These are phyloP conservation scores for Sphaeramia orbicularis DNA, from an alignment of 2,797 vertebrate species.

Conservation along the genomic window DNA sequence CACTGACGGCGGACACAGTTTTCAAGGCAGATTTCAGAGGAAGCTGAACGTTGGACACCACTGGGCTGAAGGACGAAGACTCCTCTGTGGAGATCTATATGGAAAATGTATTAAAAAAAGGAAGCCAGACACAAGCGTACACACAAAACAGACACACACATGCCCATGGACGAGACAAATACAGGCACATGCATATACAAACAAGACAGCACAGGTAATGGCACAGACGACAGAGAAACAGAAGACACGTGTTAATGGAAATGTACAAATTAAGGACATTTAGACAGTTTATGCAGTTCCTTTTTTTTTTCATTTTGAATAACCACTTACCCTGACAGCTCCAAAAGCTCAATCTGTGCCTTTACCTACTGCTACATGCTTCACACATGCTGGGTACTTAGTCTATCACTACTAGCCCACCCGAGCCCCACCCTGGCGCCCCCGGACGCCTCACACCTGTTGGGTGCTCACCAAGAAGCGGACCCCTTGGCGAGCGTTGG, in stretches of 20 bases:
- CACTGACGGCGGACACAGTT: conserved; percentile 84
- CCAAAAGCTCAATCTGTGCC: conserved; percentile 74
- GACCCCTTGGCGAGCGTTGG: conserved; percentile 83
- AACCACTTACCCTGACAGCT: conserved; percentile 62
- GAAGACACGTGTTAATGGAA: conserved; percentile 64
- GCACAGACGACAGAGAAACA: conserved; percentile 80
- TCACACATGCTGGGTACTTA: conserved; percentile 66
- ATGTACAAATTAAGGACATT: conserved; percentile 25
- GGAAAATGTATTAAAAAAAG: conserved; percentile 70
- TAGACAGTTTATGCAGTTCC: conserved; percentile 9
- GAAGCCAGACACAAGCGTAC: conserved; percentile 43
- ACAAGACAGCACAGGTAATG: conserved; percentile 76
- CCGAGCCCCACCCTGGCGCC: conserved; percentile 66
- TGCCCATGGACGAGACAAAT: conserved; percentile 32
- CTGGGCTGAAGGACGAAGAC: conserved; percentile 86
- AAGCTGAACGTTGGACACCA: conserved; percentile 85
- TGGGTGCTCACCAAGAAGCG: conserved; percentile 92
- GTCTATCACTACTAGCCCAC: conserved; percentile 55
- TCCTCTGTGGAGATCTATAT: conserved; percentile 92
- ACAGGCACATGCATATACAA: conserved; percentile 56
- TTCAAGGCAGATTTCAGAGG: conserved; percentile 95
- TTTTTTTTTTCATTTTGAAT: neutral
- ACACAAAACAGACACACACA: conserved; percentile 28
- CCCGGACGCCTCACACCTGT: conserved; percentile 78
- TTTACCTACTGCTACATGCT: conserved; percentile 80